phyloP scores from a whole-genome alignment of 2,888 invertebrate genomes.

The Drosophila diplacantha region DNA sequence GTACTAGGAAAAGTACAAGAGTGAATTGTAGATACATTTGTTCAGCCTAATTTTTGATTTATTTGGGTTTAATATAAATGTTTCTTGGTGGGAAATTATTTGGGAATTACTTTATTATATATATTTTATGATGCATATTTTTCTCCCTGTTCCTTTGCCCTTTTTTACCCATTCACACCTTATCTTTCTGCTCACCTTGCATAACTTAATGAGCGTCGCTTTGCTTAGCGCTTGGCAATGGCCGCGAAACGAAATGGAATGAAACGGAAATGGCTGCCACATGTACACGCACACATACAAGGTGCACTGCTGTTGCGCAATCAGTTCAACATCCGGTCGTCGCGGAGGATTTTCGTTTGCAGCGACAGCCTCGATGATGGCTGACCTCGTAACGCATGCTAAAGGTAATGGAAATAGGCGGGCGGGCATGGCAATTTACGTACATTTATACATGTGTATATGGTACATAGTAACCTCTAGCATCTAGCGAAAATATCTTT shows the following conservation, averaged over 20 bases:
- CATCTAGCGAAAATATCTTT: conserved; percentile 18
- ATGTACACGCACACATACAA: neutral
- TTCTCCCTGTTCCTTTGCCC: neutral
- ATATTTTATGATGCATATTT: neutral
- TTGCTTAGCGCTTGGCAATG: conserved; percentile 16
- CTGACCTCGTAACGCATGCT: conserved; percentile 60
- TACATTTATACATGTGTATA: conserved; percentile 7
- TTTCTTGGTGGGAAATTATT: too few species aligned
- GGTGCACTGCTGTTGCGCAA: conserved; percentile 55
- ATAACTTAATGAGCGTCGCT: conserved; percentile 56
- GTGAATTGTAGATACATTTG: neutral
- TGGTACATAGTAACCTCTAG: conserved; percentile 6
- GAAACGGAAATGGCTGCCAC: conserved; percentile 48
- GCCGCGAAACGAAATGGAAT: conserved; percentile 54
- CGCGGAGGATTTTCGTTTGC: conserved; percentile 34
- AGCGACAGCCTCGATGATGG: conserved; percentile 43
- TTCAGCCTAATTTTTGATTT: neutral
- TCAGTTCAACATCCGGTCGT: conserved; percentile 51
- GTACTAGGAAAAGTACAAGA: neutral
- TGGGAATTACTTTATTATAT: neutral
- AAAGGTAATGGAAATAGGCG: conserved; percentile 51
- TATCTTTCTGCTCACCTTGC: conserved; percentile 40
- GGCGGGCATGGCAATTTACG: conserved; percentile 13
- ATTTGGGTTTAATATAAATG: neutral
- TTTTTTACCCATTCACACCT: neutral